Evolutionary conservation across 2,797 vertebrate genomes (phyloP).

Genomic region (Labeo calbasu): DNA sequence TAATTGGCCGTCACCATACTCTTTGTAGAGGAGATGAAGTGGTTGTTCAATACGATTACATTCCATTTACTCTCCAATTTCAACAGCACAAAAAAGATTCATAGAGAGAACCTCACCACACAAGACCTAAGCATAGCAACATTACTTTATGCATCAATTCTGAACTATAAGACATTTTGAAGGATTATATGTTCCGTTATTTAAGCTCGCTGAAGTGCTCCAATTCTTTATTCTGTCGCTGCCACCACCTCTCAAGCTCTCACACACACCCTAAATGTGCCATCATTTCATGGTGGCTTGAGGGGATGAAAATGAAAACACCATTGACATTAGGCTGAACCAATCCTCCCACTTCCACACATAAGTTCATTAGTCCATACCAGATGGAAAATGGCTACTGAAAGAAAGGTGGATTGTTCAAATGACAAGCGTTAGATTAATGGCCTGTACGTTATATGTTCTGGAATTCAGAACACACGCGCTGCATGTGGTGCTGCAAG

Average conservation of each 20-base stretch:
- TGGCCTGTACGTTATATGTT: constrained; percentile 30
- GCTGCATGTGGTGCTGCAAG: constrained; percentile 42
- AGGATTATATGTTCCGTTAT: constrained; percentile 13
- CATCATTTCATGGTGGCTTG: constrained; percentile 61
- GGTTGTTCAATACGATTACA: constrained; percentile 62
- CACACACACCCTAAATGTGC: constrained; percentile 40
- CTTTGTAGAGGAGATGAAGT: constrained; percentile 53
- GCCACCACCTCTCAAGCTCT: constrained; percentile 22
- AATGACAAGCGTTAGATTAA: constrained; percentile 38
- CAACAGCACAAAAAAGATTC: constrained; percentile 57
- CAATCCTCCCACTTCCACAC: constrained; percentile 50
- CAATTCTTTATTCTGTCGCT: constrained; percentile 14
- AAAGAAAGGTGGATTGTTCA: constrained; percentile 49
- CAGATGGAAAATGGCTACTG: constrained; percentile 36
- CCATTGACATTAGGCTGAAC: constrained; percentile 22
- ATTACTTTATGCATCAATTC: constrained; percentile 1
- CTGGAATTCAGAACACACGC: constrained; percentile 43
- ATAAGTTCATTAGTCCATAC: constrained; percentile 52
- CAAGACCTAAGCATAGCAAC: background rate
- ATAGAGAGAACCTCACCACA: constrained; percentile 42
- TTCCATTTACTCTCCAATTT: constrained; percentile 59
- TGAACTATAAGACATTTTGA: constrained; percentile 24
- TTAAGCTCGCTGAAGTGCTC: constrained; percentile 4
- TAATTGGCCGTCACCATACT: constrained; percentile 34
- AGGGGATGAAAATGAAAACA: constrained; percentile 48